Percentiles rank a stretch among this genome's conserved stretches.
Evolutionary conservation across 2,797 vertebrate species (phyloP).

Genomic region (Syndactyla subalaris): DNA sequence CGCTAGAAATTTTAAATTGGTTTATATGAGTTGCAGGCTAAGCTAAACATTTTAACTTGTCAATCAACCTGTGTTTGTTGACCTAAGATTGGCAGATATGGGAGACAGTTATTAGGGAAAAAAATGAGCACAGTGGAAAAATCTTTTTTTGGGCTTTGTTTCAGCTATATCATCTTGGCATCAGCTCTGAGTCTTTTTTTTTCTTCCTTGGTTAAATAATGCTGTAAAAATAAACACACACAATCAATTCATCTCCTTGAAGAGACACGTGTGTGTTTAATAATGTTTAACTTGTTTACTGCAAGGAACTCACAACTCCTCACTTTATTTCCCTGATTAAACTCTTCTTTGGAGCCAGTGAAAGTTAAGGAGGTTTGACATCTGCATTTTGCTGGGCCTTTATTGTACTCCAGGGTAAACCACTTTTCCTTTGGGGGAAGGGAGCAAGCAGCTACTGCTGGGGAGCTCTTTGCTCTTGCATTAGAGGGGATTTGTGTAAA

Average conservation of each 20-base stretch:
- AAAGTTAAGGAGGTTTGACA: constrained; percentile 7
- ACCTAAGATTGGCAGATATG: constrained; percentile 87
- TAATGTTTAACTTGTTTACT: constrained; percentile 86
- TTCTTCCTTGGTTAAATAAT: constrained; percentile 80
- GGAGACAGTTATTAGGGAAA: constrained; percentile 78
- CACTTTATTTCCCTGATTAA: background rate
- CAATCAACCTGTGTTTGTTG: constrained; percentile 90
- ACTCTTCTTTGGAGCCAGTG: background rate
- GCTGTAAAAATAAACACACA: constrained; percentile 89
- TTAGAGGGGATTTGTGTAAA: background rate
- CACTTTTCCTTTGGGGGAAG: background rate
- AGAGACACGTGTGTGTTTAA: constrained; percentile 83
- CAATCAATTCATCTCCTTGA: constrained; percentile 76
- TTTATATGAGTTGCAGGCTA: constrained; percentile 78
- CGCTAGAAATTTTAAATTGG: constrained; percentile 77
- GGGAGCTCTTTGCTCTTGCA: background rate
- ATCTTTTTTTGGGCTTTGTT: constrained; percentile 79
- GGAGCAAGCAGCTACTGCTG: background rate
- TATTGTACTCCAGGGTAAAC: background rate
- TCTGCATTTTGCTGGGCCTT: background rate
- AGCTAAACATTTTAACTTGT: constrained; percentile 89
- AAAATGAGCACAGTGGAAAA: constrained; percentile 82
- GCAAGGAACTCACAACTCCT: constrained; percentile 50
- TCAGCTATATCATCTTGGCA: constrained; percentile 87
- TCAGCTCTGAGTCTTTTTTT: constrained; percentile 60